phyloP scores from a whole-genome alignment of 2,113 vertebrate species.

The Cebidichthys violaceus region DNA sequence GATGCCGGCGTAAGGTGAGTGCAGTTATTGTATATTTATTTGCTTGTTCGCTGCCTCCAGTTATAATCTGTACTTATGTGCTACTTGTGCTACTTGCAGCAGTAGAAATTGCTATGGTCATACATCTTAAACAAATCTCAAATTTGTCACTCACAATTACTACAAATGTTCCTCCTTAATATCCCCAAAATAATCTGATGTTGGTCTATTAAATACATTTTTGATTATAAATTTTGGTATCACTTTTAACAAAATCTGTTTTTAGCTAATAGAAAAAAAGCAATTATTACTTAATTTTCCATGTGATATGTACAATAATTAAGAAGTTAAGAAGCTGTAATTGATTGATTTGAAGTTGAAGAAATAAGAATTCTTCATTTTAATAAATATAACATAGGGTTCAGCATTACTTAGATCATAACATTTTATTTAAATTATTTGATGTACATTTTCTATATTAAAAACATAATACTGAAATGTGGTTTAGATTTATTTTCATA shows the following conservation, averaged over 20 bases:
- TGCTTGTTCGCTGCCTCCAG: neutral
- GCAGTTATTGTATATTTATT: neutral
- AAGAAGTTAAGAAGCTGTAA: neutral
- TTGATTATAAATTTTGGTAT: no score
- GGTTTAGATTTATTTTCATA: neutral
- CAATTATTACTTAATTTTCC: neutral
- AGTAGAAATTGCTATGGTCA: neutral
- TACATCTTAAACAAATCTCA: neutral
- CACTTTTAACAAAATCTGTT: neutral
- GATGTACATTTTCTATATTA: neutral
- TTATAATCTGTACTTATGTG: neutral
- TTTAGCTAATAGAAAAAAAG: neutral
- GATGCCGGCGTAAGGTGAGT: slow-evolving; percentile 75
- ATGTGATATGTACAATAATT: neutral
- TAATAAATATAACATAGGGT: neutral
- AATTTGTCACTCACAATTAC: neutral
- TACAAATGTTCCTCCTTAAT: neutral
- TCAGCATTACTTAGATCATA: neutral
- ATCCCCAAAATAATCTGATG: neutral
- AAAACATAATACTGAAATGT: neutral
- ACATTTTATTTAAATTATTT: neutral
- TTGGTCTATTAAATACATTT: neutral
- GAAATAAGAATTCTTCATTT: no score
- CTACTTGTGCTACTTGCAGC: neutral
- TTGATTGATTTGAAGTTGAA: neutral